Conservation (phyloP, 2,797 vertebrate genomes). For the Enteromius afrohamiltoni region DNA sequence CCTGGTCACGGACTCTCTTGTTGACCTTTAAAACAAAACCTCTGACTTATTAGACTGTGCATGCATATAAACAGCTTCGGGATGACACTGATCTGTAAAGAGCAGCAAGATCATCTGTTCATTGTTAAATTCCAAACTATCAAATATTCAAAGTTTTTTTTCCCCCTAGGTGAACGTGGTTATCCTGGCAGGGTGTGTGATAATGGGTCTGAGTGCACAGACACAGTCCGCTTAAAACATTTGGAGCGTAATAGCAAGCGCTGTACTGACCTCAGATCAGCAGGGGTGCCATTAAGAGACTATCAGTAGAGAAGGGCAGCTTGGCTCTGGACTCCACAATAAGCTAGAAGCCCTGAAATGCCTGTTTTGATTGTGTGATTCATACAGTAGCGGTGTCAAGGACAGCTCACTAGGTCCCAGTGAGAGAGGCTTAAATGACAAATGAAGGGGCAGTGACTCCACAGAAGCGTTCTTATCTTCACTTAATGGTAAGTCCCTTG, state of each 20-base stretch:
- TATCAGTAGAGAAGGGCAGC: slow-evolving; percentile 43
- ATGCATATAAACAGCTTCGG: background rate
- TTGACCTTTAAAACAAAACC: slow-evolving; percentile 39
- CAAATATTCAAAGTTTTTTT: slow-evolving; percentile 41
- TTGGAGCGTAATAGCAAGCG: slow-evolving; percentile 2
- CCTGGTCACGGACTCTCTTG: slow-evolving; percentile 1
- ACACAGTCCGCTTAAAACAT: slow-evolving; percentile 32
- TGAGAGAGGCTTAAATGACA: slow-evolving; percentile 25
- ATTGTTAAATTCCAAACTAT: slow-evolving; percentile 9
- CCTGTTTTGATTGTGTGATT: slow-evolving; percentile 34
- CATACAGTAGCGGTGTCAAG: slow-evolving; percentile 34
- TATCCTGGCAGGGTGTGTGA: slow-evolving; percentile 28
- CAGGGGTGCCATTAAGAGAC: slow-evolving; percentile 42
- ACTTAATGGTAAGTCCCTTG: slow-evolving; percentile 4
- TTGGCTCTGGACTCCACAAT: slow-evolving; percentile 31
- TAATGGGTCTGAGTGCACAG: slow-evolving; percentile 23
- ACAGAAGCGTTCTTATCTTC: slow-evolving; percentile 8
- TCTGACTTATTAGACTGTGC: background rate
- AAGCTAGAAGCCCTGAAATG: slow-evolving; percentile 36
- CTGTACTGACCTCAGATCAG: slow-evolving; percentile 52
- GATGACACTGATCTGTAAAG: slow-evolving; percentile 15
- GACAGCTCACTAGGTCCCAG: slow-evolving; percentile 22
- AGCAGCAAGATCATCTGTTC: slow-evolving; percentile 6
- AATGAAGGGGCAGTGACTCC: slow-evolving; percentile 34
- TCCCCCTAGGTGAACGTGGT: slow-evolving; percentile 19